Evolutionary conservation across 1,140 invertebrate species (phyloP).

Genomic region (Apis laboriosa): DNA sequence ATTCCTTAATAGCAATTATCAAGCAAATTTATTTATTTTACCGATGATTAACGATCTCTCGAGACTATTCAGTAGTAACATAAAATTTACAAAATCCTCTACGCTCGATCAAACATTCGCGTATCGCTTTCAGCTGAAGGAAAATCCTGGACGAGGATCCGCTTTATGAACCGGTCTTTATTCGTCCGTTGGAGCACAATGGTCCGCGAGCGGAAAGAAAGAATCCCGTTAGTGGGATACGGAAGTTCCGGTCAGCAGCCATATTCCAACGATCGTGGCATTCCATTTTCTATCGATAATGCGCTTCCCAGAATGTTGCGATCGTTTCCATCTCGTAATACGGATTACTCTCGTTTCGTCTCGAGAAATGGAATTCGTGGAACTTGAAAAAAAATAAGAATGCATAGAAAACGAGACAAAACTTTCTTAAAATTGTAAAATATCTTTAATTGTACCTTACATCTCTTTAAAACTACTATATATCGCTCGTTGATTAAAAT

Average conservation of each 20-base stretch:
- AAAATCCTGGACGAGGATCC: constrained; percentile 25
- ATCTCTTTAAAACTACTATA: no score
- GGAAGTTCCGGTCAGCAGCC: constrained; percentile 14
- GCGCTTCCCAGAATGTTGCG: neutral
- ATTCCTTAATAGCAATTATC: no score
- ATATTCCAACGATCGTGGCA: neutral
- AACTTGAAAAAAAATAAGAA: no score
- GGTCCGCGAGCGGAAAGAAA: constrained; percentile 12
- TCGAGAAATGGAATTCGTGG: neutral
- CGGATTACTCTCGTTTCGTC: neutral
- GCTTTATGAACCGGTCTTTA: constrained; percentile 1
- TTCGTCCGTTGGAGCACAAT: constrained; percentile 19
- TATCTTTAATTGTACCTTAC: no score
- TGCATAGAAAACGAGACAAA: no score
- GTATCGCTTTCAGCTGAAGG: neutral
- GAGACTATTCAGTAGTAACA: neutral
- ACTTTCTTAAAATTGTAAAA: no score
- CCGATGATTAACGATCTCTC: neutral
- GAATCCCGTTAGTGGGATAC: constrained; percentile 20
- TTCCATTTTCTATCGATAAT: constrained; percentile 2
- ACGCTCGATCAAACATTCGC: neutral
- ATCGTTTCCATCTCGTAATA: neutral
- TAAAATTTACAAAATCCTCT: neutral
- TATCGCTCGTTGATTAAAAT: no score
- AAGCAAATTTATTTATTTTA: no score